Percentiles rank a stretch among this genome's conserved stretches.
These are phyloP conservation scores for Dissostichus mawsoni DNA, from an alignment of 2,113 vertebrate species.

Conservation along the genomic window DNA sequence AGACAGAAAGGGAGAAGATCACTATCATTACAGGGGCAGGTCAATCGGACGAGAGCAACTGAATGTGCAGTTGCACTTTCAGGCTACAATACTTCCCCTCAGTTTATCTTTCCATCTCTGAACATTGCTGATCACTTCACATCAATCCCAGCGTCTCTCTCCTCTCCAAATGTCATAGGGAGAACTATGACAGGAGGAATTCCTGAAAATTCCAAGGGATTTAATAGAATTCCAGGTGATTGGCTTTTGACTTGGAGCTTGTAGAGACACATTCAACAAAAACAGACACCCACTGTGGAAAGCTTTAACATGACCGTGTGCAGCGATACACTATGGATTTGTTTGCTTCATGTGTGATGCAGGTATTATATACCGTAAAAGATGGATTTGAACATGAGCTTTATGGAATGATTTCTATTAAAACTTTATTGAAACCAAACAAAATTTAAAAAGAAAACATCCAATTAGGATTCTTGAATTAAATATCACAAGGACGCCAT, in stretches of 20 bases:
- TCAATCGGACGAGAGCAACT: neutral
- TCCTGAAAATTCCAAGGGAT: neutral
- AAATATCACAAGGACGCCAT: neutral
- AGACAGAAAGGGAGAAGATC: neutral
- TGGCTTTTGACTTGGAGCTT: constrained; percentile 11
- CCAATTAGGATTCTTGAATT: neutral
- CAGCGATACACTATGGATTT: neutral
- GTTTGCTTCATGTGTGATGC: neutral
- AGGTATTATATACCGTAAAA: neutral
- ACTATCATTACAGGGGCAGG: neutral
- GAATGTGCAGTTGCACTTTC: too few species aligned
- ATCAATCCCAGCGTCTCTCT: neutral
- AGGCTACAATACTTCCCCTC: neutral
- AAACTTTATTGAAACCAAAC: neutral
- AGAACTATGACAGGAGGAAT: neutral
- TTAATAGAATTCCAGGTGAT: constrained; percentile 31
- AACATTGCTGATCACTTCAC: neutral
- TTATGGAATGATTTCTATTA: neutral
- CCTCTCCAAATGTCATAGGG: neutral
- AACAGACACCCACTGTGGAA: neutral
- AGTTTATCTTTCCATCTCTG: neutral
- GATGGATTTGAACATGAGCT: neutral
- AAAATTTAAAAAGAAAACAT: neutral
- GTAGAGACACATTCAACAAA: constrained; percentile 34
- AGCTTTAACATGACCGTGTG: neutral